Conservation (phyloP, 2,888 invertebrate genomes). For the Ormyrus labotus region DNA sequence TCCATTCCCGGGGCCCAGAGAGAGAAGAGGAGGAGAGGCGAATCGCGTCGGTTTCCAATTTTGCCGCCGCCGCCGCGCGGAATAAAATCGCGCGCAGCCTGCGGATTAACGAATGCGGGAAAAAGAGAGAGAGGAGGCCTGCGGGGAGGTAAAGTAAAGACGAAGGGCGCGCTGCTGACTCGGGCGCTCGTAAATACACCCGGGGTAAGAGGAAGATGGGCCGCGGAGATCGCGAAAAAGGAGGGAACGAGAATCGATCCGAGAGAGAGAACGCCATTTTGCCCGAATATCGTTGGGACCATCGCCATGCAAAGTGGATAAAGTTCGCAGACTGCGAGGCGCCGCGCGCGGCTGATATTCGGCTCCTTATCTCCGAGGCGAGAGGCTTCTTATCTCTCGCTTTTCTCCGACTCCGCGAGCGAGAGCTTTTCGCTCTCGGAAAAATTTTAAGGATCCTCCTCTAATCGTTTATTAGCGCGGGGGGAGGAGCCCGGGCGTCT, state of each 20-base stretch:
- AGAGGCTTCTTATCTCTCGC: slow-evolving; percentile 20
- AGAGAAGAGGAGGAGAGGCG: neutral
- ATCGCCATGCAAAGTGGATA: slow-evolving; percentile 72
- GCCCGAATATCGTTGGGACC: slow-evolving; percentile 62
- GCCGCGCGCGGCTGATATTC: slow-evolving; percentile 16
- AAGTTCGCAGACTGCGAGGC: slow-evolving; percentile 64
- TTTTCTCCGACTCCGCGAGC: neutral
- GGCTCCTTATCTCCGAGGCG: slow-evolving; percentile 37
- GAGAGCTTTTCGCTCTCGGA: too few relatives aligned
- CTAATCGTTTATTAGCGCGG: too few relatives aligned
- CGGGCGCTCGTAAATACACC: slow-evolving; percentile 68
- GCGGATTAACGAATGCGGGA: neutral
- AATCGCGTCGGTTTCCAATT: slow-evolving; percentile 48
- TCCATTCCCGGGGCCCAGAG: neutral
- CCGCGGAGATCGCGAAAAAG: neutral
- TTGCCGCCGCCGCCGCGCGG: neutral
- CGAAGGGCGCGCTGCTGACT: slow-evolving; percentile 68
- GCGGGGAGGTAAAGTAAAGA: slow-evolving; percentile 57
- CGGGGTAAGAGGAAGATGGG: neutral
- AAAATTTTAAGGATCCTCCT: too few relatives aligned
- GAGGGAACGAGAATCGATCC: slow-evolving; percentile 27
- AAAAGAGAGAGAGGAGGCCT: neutral
- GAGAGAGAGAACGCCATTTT: slow-evolving; percentile 4
- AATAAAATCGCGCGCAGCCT: neutral
- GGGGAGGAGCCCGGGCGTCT: too few relatives aligned